Conservation (phyloP, 2,888 invertebrate species). For the Incurvaria masculella region DNA sequence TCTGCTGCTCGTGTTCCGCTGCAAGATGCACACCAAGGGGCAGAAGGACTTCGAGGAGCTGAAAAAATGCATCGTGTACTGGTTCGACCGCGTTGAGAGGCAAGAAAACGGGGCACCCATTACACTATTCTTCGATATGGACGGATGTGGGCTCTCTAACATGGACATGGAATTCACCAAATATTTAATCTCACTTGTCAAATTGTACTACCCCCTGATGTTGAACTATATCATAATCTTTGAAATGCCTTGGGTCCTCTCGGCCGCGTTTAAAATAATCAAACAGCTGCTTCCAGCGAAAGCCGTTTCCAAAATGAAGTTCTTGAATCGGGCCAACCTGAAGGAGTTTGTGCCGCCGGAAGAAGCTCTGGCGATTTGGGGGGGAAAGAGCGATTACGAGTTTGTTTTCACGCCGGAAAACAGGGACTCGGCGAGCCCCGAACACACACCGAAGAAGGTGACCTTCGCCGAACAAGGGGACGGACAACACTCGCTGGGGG, state of each 20-base stretch:
- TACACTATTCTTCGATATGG: slow-evolving; percentile 89
- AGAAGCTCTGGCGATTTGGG: slow-evolving; percentile 76
- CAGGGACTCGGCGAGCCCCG: slow-evolving; percentile 25
- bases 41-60: slow-evolving; percentile 70
- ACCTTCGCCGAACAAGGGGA: slow-evolving; percentile 32
- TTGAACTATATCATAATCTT: slow-evolving; percentile 86
- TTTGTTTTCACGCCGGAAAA: slow-evolving; percentile 69
- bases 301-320: slow-evolving; percentile 85
- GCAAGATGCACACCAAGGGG: slow-evolving; percentile 78
- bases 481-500: slow-evolving; percentile 40
- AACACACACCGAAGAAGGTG: slow-evolving; percentile 49
- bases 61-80: slow-evolving; percentile 79
- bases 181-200: slow-evolving; percentile 82
- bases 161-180: slow-evolving; percentile 92
- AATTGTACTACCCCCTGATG: slow-evolving; percentile 83
- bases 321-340: slow-evolving; percentile 71
- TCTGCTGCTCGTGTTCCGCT: slow-evolving; percentile 73
- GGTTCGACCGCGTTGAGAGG: slow-evolving; percentile 77
- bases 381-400: slow-evolving; percentile 70
- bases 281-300: slow-evolving; percentile 84
- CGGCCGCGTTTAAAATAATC: slow-evolving; percentile 88
- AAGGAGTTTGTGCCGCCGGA: slow-evolving; percentile 71
- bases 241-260: slow-evolving; percentile 94
- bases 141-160: slow-evolving; percentile 78
- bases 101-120: slow-evolving; percentile 73